Conservation (phyloP, 2,888 invertebrate species). For the Xylophagus ater region DNA sequence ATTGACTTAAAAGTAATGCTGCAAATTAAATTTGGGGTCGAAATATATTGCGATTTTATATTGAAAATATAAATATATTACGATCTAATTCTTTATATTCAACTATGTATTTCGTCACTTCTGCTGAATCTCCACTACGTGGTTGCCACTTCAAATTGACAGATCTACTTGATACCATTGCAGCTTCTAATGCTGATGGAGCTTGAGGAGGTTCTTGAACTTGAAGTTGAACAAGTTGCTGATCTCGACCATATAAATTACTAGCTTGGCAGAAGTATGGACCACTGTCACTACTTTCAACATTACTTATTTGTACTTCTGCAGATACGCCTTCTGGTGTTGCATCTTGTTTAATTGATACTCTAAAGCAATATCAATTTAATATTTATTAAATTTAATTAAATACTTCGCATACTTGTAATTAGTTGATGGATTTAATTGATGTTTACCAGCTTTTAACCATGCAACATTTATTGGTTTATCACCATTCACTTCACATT, state of each 20-base stretch:
- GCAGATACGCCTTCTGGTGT: constrained; percentile 60
- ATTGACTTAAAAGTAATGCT: constrained; percentile 40
- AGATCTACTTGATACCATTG: constrained; percentile 58
- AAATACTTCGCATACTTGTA: constrained; percentile 42
- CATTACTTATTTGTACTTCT: constrained; percentile 56
- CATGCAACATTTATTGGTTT: constrained; percentile 67
- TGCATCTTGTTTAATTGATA: constrained; percentile 53
- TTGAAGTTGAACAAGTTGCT: constrained; percentile 58
- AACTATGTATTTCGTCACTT: constrained; percentile 57
- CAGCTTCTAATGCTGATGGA: constrained; percentile 54
- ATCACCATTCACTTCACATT: constrained; percentile 68
- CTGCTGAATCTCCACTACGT: constrained; percentile 53
- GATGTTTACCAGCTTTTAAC: constrained; percentile 58
- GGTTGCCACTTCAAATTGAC: constrained; percentile 69
- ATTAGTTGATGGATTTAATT: constrained; percentile 58
- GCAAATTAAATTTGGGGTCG: constrained; percentile 13
- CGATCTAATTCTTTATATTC: constrained; percentile 54
- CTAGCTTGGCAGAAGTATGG: constrained; percentile 69
- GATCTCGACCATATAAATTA: constrained; percentile 60
- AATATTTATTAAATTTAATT: constrained; percentile 6
- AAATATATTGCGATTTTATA: background rate
- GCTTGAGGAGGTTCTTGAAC: constrained; percentile 67
- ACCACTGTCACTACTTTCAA: constrained; percentile 60
- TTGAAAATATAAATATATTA: constrained; percentile 25
- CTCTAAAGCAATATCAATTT: constrained; percentile 30